phyloP scores from a whole-genome alignment of 2,113 vertebrate species.

The Oncorhynchus nerka region DNA sequence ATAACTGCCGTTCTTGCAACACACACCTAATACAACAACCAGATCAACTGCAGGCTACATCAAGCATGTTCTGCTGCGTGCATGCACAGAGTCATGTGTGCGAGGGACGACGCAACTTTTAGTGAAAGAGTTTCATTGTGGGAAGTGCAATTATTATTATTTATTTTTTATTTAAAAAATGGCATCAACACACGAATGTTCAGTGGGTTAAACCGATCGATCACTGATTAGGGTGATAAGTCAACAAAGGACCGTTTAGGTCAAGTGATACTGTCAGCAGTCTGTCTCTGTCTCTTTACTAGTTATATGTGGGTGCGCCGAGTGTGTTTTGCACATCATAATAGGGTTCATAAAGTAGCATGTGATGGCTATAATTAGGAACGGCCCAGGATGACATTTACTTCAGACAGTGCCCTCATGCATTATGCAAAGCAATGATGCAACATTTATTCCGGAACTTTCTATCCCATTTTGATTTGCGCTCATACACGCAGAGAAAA shows the following conservation, averaged over 20 bases:
- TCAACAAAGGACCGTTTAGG: background rate
- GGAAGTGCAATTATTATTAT: constrained; percentile 18
- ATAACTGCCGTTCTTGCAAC: constrained; percentile 77
- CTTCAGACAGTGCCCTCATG: background rate
- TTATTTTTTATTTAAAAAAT: no score
- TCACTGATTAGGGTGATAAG: background rate
- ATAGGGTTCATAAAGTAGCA: background rate
- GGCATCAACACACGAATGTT: background rate
- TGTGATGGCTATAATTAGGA: background rate
- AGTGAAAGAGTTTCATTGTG: constrained; percentile 67
- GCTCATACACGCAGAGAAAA: background rate
- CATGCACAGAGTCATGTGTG: constrained; percentile 35
- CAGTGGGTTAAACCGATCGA: background rate
- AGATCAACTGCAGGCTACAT: constrained; percentile 52
- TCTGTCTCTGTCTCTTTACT: background rate
- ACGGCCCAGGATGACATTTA: background rate
- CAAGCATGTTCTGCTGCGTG: constrained; percentile 36
- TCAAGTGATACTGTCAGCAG: background rate
- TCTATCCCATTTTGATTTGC: background rate
- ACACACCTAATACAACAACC: constrained; percentile 23
- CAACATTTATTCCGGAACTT: background rate
- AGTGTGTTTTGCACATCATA: constrained; percentile 3
- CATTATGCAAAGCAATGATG: background rate
- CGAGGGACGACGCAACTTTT: constrained; percentile 78
- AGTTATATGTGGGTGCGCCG: background rate